Percentiles rank a stretch among this genome's conserved stretches.
phyloP scores from a whole-genome alignment of 2,797 vertebrate genomes.

The Syngnathus rostellatus region DNA sequence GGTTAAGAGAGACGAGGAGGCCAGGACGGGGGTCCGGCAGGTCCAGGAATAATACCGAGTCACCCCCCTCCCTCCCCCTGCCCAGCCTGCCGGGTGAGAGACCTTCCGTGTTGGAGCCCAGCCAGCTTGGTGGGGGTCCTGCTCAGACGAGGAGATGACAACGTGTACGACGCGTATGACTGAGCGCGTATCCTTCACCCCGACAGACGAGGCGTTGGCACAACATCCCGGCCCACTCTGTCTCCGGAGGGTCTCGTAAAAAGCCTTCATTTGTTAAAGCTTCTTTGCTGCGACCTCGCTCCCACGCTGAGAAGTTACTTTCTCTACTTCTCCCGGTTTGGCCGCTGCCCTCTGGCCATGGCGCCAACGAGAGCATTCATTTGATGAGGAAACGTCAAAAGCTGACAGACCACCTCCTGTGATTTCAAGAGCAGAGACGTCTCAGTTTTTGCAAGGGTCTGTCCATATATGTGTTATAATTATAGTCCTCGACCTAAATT shows the following conservation, averaged over 20 bases:
- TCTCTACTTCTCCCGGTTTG: constrained; percentile 31
- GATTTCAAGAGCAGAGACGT: constrained; percentile 1
- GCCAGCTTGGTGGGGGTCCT: constrained; percentile 68
- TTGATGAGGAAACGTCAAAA: constrained; percentile 3
- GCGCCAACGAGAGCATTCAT: constrained; percentile 14
- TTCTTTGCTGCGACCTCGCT: constrained; percentile 38
- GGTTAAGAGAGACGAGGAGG: constrained; percentile 47
- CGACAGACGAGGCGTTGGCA: constrained; percentile 59
- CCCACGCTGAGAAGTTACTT: constrained; percentile 43
- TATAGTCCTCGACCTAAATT: constrained; percentile 9
- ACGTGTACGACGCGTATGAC: constrained; percentile 29
- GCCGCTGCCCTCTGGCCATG: constrained; percentile 23
- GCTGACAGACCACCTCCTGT: background rate
- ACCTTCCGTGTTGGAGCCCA: constrained; percentile 61
- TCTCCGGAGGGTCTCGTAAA: constrained; percentile 53
- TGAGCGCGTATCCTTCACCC: constrained; percentile 64
- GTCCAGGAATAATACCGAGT: constrained; percentile 61
- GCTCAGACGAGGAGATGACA: constrained; percentile 56
- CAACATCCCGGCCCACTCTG: constrained; percentile 48
- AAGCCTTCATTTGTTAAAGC: constrained; percentile 58
- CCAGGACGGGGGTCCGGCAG: constrained; percentile 40
- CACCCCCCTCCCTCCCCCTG: constrained; percentile 36
- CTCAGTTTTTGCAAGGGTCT: background rate
- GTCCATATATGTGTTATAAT: background rate
- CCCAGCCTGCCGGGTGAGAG: constrained; percentile 67